Conservation (phyloP, 1,140 invertebrate genomes). For the Piezodorus guildinii region DNA sequence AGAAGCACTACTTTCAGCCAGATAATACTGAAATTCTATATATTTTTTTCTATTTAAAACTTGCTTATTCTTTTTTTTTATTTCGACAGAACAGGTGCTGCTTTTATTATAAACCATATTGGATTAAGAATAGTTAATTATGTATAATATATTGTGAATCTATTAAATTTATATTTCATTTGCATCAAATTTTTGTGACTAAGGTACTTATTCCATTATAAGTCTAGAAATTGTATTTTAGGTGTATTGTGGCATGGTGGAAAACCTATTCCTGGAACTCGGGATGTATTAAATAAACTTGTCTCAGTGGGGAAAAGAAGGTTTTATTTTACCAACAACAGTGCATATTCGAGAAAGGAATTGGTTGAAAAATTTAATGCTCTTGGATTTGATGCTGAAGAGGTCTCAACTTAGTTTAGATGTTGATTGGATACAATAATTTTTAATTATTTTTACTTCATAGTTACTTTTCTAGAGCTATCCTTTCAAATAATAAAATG, state of each 20-base stretch:
- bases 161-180: not conserved
- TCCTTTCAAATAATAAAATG: too few relatives aligned
- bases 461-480: not conserved
- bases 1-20: too few relatives aligned
- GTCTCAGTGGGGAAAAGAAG: conserved; percentile 65
- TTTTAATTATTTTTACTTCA: too few relatives aligned
- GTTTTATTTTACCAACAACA: conserved; percentile 90
- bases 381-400: conserved; percentile 57
- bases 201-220: not conserved
- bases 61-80: too few relatives aligned
- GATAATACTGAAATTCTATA: too few relatives aligned
- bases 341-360: conserved; percentile 69
- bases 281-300: conserved; percentile 58
- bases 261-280: conserved; percentile 51
- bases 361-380: conserved; percentile 62
- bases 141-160: not conserved
- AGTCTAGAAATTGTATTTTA: conserved; percentile 32
- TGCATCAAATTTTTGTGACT: too few relatives aligned
- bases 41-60: too few relatives aligned
- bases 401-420: conserved; percentile 28
- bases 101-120: too few relatives aligned
- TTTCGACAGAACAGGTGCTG: too few relatives aligned
- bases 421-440: too few relatives aligned
- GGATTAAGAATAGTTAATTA: not conserved
- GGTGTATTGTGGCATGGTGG: conserved; percentile 77